These are phyloP conservation scores for Halictus rubicundus DNA, from an alignment of 1,140 invertebrate species.

Conservation along the genomic window DNA sequence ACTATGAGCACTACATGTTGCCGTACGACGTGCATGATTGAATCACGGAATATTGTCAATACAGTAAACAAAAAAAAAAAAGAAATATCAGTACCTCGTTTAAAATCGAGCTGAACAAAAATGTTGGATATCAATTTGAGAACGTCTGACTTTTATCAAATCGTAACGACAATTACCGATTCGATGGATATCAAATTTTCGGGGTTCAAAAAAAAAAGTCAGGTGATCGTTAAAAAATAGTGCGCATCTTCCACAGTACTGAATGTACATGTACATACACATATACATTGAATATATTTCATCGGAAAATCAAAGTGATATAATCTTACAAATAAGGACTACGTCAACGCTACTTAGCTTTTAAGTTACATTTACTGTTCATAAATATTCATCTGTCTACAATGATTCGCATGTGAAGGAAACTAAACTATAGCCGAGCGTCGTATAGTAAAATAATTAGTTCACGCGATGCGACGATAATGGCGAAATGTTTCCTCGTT, in stretches of 20 bases:
- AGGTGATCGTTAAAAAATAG: neutral
- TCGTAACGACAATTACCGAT: no score
- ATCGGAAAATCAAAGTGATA: slow-evolving; percentile 65
- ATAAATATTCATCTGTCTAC: slow-evolving; percentile 67
- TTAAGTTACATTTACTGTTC: slow-evolving; percentile 65
- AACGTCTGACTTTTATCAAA: no score
- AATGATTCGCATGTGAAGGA: slow-evolving; percentile 49
- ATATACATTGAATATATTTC: slow-evolving; percentile 69
- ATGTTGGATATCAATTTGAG: no score
- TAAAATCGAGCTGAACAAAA: no score
- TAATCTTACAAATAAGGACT: slow-evolving; percentile 70
- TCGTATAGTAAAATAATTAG: slow-evolving; percentile 58
- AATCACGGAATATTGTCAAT: no score
- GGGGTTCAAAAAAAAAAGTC: no score
- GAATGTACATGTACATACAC: slow-evolving; percentile 50
- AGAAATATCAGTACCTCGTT: no score
- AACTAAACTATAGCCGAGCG: slow-evolving; percentile 42
- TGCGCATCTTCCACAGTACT: slow-evolving; percentile 15
- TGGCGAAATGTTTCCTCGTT: neutral
- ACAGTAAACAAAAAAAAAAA: no score
- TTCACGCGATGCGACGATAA: slow-evolving; percentile 41
- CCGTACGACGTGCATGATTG: no score
- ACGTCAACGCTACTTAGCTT: slow-evolving; percentile 64
- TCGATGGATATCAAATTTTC: no score
- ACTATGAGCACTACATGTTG: no score